Evolutionary conservation across 2,113 vertebrate species (phyloP).

Genomic region (Oceanites oceanicus): DNA sequence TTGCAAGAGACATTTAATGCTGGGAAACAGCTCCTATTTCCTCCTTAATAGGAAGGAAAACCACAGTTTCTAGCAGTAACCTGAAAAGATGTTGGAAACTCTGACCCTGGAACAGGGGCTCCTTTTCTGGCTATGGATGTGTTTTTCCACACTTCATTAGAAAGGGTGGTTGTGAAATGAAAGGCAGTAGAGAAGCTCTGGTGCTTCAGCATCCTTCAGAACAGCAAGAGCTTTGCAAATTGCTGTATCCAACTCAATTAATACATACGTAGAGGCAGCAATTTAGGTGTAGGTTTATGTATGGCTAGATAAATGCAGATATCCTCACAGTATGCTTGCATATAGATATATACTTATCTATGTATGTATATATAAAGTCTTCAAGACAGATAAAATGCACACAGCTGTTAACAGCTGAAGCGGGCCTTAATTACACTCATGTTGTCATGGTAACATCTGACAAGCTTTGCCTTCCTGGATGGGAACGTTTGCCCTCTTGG

Average conservation of each 20-base stretch:
- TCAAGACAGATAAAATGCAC: conserved; percentile 76
- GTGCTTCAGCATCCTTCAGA: background rate
- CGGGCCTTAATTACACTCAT: conserved; percentile 78
- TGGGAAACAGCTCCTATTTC: background rate
- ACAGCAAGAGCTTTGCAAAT: conserved; percentile 53
- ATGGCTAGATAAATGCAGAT: background rate
- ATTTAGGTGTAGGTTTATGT: background rate
- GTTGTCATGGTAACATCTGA: conserved; percentile 79
- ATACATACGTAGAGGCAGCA: background rate
- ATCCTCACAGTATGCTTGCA: background rate
- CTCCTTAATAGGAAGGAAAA: background rate
- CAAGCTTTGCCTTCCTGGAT: conserved; percentile 73
- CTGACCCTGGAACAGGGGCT: background rate
- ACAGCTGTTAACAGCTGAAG: conserved; percentile 82
- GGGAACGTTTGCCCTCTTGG: conserved; percentile 69
- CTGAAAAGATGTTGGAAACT: background rate
- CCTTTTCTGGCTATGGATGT: background rate
- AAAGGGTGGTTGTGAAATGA: background rate
- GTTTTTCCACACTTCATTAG: background rate
- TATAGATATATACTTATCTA: conserved; percentile 4
- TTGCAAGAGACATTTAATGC: background rate
- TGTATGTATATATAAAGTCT: conserved; percentile 20
- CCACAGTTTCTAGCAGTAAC: background rate
- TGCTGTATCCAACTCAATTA: background rate
- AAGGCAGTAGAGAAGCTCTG: background rate